Conservation (phyloP, 30 jellyfish, hydroid and myxozoan species). For the Aurelia coerulea region DNA sequence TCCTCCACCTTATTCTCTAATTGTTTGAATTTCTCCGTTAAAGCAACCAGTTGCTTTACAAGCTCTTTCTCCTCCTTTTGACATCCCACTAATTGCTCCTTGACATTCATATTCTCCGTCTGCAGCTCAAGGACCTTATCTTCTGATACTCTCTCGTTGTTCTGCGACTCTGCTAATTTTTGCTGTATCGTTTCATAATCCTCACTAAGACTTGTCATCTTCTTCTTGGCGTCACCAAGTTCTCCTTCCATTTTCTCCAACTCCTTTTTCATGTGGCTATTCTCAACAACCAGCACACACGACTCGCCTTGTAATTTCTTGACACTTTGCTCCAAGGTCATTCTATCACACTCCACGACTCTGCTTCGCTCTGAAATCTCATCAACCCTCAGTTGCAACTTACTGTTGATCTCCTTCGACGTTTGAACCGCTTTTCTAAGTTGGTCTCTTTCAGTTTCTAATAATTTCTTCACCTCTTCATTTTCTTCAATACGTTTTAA, state of each 20-base stretch:
- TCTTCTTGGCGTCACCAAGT: conserved; percentile 66
- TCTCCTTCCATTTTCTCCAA: conserved; percentile 80
- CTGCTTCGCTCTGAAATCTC: conserved; percentile 83
- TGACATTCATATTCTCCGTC: conserved; percentile 75
- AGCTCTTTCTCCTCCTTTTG: conserved; percentile 83
- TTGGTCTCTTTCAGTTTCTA: conserved; percentile 86
- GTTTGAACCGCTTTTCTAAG: conserved; percentile 76
- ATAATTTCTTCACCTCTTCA: conserved; percentile 55
- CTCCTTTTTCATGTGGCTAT: conserved; percentile 81
- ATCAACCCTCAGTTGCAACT: conserved; percentile 83
- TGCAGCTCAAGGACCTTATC: conserved; percentile 74
- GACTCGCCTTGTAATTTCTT: conserved; percentile 86
- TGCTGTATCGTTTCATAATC: conserved; percentile 61
- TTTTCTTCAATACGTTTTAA: conserved; percentile 63
- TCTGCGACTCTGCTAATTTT: conserved; percentile 62
- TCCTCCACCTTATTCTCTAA: conserved; percentile 81
- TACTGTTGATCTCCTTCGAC: conserved; percentile 65
- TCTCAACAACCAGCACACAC: conserved; percentile 81
- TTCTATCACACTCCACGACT: conserved; percentile 82
- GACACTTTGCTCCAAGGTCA: conserved; percentile 70
- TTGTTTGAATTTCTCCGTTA: conserved; percentile 66
- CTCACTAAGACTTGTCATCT: conserved; percentile 48
- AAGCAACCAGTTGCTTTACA: conserved; percentile 60
- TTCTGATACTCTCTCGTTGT: conserved; percentile 59
- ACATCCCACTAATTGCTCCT: conserved; percentile 79